Conservation (phyloP, 2,113 vertebrate species). For the Sapayoa aenigma region DNA sequence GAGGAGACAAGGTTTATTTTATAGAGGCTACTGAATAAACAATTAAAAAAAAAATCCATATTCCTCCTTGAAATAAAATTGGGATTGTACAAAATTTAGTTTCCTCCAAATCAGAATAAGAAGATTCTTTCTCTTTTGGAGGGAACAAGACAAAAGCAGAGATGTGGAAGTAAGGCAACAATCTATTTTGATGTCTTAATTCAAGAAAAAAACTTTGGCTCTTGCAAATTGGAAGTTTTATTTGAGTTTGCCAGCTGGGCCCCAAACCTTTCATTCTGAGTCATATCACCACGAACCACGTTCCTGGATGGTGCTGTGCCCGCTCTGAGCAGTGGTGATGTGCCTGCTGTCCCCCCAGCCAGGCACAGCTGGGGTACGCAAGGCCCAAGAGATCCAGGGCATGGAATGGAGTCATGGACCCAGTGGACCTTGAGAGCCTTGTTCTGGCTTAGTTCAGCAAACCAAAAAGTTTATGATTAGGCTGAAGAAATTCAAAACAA, state of each 20-base stretch:
- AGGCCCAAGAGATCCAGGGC: background rate
- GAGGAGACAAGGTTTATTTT: background rate
- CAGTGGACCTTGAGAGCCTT: background rate
- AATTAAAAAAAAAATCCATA: background rate
- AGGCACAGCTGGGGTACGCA: background rate
- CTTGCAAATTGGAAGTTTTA: background rate
- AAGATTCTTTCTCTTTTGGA: background rate
- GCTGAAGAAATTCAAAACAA: background rate
- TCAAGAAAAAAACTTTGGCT: background rate
- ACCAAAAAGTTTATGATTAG: background rate
- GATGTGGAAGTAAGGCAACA: background rate
- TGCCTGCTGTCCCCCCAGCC: background rate
- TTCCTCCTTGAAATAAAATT: background rate
- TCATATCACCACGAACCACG: accelerated
- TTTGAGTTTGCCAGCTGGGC: background rate
- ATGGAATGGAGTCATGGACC: accelerated
- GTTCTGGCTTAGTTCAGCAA: background rate
- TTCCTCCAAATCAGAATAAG: background rate
- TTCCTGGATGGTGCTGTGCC: background rate
- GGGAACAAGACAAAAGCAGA: background rate
- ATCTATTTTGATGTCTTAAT: background rate
- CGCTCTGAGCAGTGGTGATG: background rate
- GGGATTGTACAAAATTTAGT: background rate
- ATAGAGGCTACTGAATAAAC: background rate
- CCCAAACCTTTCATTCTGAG: background rate